Percentiles rank a stretch among this genome's conserved stretches.
Conservation (phyloP, 1,140 invertebrate species). For the Philotrypesis tridentata region DNA sequence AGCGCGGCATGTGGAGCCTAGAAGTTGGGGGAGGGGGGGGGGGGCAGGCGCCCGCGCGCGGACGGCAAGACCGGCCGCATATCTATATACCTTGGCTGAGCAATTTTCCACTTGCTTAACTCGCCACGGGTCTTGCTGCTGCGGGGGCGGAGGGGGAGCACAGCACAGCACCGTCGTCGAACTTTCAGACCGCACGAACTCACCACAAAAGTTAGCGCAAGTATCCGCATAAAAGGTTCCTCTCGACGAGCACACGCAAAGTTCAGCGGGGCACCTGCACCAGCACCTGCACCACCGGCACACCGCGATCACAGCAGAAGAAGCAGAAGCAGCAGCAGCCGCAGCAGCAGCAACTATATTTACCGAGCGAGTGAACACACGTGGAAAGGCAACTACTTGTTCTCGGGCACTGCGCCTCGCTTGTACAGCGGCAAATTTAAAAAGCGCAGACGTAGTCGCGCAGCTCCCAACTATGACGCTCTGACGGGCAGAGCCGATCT, state of each 20-base stretch:
- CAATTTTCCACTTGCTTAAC: conserved; percentile 57
- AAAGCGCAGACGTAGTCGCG: no score
- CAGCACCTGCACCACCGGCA: not conserved
- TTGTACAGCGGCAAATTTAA: not conserved
- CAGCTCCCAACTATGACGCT: no score
- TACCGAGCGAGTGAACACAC: not conserved
- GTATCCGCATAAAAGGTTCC: not conserved
- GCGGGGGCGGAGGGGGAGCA: not conserved
- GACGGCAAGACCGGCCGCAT: not conserved
- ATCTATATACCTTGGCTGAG: conserved; percentile 29
- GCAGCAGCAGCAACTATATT: not conserved
- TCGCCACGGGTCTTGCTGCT: conserved; percentile 19
- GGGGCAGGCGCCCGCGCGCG: no score
- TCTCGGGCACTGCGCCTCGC: not conserved
- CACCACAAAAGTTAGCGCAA: not conserved
- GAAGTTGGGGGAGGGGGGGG: no score
- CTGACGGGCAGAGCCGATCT: no score
- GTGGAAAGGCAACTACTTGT: not conserved
- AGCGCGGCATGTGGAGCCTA: not conserved
- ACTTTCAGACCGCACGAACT: not conserved
- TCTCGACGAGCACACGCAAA: not conserved
- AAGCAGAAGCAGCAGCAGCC: no score
- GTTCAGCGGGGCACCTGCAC: not conserved
- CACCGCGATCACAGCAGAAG: not conserved
- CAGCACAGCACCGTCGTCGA: conserved; percentile 39